Evolutionary conservation across 2,888 invertebrate genomes (phyloP).

Genomic region (Diarsia mendica): DNA sequence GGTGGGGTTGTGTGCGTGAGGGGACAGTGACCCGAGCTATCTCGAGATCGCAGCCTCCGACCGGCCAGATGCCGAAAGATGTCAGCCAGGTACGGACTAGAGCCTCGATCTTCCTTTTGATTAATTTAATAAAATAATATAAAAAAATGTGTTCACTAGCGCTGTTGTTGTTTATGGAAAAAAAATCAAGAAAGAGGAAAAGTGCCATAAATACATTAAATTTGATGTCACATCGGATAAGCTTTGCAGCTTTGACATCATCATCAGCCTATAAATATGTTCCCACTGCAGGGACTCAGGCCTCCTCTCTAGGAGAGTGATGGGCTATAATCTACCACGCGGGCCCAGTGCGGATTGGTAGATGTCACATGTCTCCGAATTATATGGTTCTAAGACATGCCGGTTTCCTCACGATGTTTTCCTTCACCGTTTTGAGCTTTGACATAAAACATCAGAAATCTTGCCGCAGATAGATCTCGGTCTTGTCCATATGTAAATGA

Average conservation of each 20-base stretch:
- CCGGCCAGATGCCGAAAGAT: slow-evolving; percentile 90
- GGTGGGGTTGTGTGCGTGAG: slow-evolving; percentile 73
- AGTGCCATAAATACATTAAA: too few species aligned
- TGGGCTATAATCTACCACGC: too few species aligned
- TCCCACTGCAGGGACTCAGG: too few species aligned
- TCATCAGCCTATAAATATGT: too few species aligned
- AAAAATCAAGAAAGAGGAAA: neutral
- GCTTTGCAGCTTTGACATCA: neutral
- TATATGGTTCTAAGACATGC: too few species aligned
- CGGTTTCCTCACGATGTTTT: too few species aligned
- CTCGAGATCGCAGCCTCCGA: slow-evolving; percentile 89
- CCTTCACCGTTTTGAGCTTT: too few species aligned
- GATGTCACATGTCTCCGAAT: too few species aligned
- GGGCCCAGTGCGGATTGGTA: too few species aligned
- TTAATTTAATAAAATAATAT: neutral
- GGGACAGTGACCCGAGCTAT: slow-evolving; percentile 88
- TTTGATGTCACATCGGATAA: too few species aligned
- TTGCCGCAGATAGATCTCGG: neutral
- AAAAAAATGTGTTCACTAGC: neutral
- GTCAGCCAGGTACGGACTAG: slow-evolving; percentile 82
- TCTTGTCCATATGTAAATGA: neutral
- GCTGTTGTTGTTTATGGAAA: neutral
- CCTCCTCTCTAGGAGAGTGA: too few species aligned
- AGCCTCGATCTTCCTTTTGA: slow-evolving; percentile 24
- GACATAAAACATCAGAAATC: neutral